Percentiles rank a stretch among this genome's conserved stretches.
Evolutionary conservation across 2,797 vertebrate genomes (phyloP).

Genomic region (Pelobates cultripes): DNA sequence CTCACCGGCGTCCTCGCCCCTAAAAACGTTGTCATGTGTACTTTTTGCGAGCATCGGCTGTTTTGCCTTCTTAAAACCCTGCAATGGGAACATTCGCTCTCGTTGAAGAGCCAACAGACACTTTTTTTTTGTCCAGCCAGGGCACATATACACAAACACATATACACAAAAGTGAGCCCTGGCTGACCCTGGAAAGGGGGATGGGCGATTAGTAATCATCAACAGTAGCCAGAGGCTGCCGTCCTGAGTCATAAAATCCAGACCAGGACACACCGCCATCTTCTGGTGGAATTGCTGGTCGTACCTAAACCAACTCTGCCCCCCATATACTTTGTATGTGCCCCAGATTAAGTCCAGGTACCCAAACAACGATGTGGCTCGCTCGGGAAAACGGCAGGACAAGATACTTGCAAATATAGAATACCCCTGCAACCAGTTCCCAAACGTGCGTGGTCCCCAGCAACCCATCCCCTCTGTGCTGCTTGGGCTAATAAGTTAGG

Average conservation of each 20-base stretch:
- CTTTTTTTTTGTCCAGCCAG: background rate
- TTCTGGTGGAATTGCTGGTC: too few relatives aligned
- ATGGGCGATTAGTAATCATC: too few relatives aligned
- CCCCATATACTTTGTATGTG: background rate
- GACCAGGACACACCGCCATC: too few relatives aligned
- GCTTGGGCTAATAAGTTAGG: too few relatives aligned
- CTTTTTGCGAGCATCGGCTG: too few relatives aligned
- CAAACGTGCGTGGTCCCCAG: background rate
- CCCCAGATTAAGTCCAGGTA: background rate
- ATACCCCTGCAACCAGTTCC: background rate
- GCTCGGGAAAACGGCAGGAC: background rate
- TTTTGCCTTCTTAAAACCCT: background rate
- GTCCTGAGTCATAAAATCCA: too few relatives aligned
- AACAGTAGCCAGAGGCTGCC: too few relatives aligned
- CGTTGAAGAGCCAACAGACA: background rate
- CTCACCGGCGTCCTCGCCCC: background rate
- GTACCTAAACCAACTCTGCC: too few relatives aligned
- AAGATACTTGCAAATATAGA: background rate
- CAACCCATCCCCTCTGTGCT: too few relatives aligned
- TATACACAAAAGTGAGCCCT: too few relatives aligned
- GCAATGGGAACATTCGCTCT: background rate
- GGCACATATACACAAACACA: too few relatives aligned
- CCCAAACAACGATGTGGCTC: background rate
- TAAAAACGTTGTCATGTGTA: background rate
- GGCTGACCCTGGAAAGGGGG: too few relatives aligned